Evolutionary conservation across 2,888 invertebrate genomes (phyloP).

Genomic region (Masnerella sp.): DNA sequence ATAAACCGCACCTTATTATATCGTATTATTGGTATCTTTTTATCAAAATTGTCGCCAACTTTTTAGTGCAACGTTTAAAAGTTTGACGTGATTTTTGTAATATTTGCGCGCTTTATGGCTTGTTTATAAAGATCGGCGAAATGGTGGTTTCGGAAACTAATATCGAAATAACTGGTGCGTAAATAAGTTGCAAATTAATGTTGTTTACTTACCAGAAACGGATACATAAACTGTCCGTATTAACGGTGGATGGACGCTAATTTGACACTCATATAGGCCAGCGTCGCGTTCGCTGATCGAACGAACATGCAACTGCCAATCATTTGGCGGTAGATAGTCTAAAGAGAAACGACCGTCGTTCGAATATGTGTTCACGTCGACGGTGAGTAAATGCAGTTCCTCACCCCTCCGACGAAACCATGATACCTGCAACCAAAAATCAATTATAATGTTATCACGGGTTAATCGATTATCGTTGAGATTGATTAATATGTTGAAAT

Average conservation of each 20-base stretch:
- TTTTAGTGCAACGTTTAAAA: conserved; percentile 36
- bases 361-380: conserved; percentile 72
- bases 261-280: conserved; percentile 89
- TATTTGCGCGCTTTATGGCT: too few relatives aligned
- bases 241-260: conserved; percentile 87
- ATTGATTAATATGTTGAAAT: too few relatives aligned
- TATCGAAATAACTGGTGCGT: neutral
- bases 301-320: conserved; percentile 87
- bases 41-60: too few relatives aligned
- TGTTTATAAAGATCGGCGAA: neutral
- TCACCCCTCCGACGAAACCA: conserved; percentile 74
- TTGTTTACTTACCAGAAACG: conserved; percentile 83
- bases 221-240: conserved; percentile 84
- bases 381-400: conserved; percentile 73
- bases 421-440: conserved; percentile 64
- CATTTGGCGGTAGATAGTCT: conserved; percentile 85
- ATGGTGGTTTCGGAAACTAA: too few relatives aligned
- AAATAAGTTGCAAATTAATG: neutral
- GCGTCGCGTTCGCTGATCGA: conserved; percentile 87
- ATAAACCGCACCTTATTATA: too few relatives aligned
- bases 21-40: too few relatives aligned
- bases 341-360: conserved; percentile 82
- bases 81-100: conserved; percentile 26
- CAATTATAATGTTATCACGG: neutral
- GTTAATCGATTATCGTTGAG: too few relatives aligned